Percentiles rank a stretch among this genome's conserved stretches.
Conservation (phyloP, 2,888 invertebrate genomes). For the Vesta saturnalis region DNA sequence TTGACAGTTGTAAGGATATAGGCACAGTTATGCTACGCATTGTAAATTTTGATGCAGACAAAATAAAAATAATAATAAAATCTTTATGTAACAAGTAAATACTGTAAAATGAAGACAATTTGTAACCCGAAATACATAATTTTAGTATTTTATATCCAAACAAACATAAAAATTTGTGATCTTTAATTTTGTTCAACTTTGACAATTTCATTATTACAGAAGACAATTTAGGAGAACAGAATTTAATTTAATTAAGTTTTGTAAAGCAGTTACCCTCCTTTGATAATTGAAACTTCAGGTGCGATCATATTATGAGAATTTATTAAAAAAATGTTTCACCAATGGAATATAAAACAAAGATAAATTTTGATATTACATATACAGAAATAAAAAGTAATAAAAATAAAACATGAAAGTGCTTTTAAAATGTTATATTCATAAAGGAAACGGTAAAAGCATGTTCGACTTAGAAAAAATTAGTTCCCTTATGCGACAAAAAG, state of each 20-base stretch:
- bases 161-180: neutral
- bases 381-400: neutral
- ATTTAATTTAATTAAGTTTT: constrained; percentile 7
- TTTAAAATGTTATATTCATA: constrained; percentile 10
- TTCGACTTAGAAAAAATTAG: constrained; percentile 13
- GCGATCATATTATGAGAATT: neutral
- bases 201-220: neutral
- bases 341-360: neutral
- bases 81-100: too few species aligned
- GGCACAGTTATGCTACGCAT: too few species aligned
- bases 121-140: too few species aligned
- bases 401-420: constrained; percentile 15
- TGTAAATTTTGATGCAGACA: too few species aligned
- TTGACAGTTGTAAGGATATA: too few species aligned
- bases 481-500: constrained; percentile 2
- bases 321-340: neutral
- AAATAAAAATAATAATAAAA: too few species aligned
- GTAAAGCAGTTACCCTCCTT: constrained; percentile 2
- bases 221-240: neutral
- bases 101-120: too few species aligned
- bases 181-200: neutral
- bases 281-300: constrained; percentile 4
- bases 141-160: too few species aligned
- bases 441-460: constrained; percentile 4
- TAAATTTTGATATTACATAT: too few species aligned